Percentiles rank a stretch among this genome's conserved stretches.
phyloP scores from a whole-genome alignment of 2,113 vertebrate genomes.

The Agelaius tricolor region DNA sequence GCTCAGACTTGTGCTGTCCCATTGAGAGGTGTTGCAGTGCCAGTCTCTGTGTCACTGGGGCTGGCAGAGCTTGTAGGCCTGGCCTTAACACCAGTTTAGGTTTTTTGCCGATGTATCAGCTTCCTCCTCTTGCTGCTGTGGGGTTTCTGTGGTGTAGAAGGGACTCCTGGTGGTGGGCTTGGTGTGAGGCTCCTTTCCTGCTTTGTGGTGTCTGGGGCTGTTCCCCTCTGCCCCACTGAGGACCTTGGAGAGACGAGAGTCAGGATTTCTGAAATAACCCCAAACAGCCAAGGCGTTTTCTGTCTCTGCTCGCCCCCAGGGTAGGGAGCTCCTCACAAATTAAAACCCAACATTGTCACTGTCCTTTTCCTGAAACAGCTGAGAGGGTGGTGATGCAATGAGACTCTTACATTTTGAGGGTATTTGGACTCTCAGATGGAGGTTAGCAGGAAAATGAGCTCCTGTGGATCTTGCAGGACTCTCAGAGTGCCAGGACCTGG shows the following conservation, averaged over 20 bases:
- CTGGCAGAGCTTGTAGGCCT: not conserved
- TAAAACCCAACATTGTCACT: not conserved
- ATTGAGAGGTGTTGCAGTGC: fast-evolving
- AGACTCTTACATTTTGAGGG: not conserved
- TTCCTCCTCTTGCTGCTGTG: not conserved
- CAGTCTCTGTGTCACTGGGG: not conserved
- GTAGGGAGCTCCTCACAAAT: not conserved
- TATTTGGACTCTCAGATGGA: not conserved
- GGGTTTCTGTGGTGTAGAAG: not conserved
- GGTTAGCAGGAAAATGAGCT: not conserved
- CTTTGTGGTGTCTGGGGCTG: not conserved
- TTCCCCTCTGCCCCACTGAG: fast-evolving
- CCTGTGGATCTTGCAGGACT: not conserved
- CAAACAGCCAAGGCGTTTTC: not conserved
- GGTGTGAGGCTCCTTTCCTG: not conserved
- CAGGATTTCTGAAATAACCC: not conserved
- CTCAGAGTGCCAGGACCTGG: fast-evolving
- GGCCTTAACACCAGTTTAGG: not conserved
- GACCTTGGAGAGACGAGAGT: not conserved
- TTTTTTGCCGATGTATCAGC: not conserved
- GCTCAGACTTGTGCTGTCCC: not conserved
- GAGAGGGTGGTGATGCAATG: not conserved
- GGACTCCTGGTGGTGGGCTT: fast-evolving
- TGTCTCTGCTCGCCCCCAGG: fast-evolving
- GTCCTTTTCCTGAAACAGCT: not conserved